These are phyloP conservation scores for Toxonevra muliebris DNA, from an alignment of 2,888 invertebrate species.

Conservation along the genomic window DNA sequence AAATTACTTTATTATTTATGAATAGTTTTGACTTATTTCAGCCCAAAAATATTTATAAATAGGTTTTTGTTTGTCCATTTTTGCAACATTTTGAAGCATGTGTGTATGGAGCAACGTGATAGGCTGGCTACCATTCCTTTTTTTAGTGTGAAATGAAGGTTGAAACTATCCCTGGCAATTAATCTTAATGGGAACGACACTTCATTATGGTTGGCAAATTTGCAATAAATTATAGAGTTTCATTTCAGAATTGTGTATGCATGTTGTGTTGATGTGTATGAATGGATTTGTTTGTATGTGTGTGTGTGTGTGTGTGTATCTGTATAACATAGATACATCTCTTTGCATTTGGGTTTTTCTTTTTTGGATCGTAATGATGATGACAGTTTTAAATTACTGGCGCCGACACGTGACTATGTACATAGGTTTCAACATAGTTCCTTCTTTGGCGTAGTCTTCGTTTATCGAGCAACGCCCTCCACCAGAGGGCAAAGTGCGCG, in stretches of 20 bases:
- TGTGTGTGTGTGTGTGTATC: background rate
- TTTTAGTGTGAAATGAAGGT: background rate
- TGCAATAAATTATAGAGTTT: slow-evolving; percentile 30
- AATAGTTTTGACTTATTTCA: no score
- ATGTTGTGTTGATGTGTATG: slow-evolving; percentile 8
- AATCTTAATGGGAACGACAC: slow-evolving; percentile 34
- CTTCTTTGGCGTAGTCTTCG: no score
- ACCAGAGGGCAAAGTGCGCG: no score
- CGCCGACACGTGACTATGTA: slow-evolving; percentile 34
- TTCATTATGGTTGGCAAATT: slow-evolving; percentile 32
- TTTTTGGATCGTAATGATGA: slow-evolving; percentile 40
- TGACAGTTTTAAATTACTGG: slow-evolving; percentile 58
- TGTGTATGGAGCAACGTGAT: no score
- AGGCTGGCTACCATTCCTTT: no score
- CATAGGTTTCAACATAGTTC: background rate
- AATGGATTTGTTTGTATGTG: background rate
- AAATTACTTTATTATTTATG: no score
- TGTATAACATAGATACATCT: background rate
- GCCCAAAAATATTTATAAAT: no score
- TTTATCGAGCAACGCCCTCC: no score
- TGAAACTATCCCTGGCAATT: slow-evolving; percentile 27
- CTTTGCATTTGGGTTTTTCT: no score
- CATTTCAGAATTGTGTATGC: slow-evolving; percentile 1
- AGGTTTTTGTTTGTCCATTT: no score
- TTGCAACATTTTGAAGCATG: no score